phyloP scores from a whole-genome alignment of 1,140 invertebrate species.

The Pogonomyrmex barbatus region DNA sequence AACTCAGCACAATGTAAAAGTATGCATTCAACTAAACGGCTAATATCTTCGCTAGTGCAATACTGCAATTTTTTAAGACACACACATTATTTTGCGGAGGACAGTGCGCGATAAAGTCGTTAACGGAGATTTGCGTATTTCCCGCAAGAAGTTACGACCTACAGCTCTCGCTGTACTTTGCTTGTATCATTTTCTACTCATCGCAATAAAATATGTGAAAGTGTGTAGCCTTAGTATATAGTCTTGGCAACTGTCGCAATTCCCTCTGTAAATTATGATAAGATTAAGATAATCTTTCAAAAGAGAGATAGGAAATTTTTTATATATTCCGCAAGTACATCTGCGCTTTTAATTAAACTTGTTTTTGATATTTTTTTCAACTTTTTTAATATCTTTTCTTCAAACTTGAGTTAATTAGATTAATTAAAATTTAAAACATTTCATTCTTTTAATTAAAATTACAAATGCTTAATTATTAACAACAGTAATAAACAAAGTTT shows the following conservation, averaged over 20 bases:
- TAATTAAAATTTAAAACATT: background rate
- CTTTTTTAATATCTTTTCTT: background rate
- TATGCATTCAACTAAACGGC: slow-evolving; percentile 22
- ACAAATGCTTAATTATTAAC: too few relatives aligned
- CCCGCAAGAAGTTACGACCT: slow-evolving; percentile 31
- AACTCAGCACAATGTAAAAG: background rate
- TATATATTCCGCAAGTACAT: background rate
- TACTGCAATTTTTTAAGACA: background rate
- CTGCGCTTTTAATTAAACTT: background rate
- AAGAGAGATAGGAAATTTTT: background rate
- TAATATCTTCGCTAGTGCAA: background rate
- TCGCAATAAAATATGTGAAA: slow-evolving; percentile 42
- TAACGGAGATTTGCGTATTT: slow-evolving; percentile 16
- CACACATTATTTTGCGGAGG: background rate
- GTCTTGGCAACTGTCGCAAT: background rate
- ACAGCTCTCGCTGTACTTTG: slow-evolving; percentile 4
- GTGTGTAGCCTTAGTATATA: background rate
- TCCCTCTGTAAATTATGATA: slow-evolving; percentile 6
- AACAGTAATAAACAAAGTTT: too few relatives aligned
- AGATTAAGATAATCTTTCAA: background rate
- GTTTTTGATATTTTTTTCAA: background rate
- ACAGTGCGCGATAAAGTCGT: slow-evolving; percentile 53
- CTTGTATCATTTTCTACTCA: slow-evolving; percentile 18
- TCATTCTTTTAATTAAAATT: background rate
- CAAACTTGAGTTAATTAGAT: background rate